These are phyloP conservation scores for Oryzias celebensis DNA, from an alignment of 2,113 vertebrate species.

Conservation along the genomic window DNA sequence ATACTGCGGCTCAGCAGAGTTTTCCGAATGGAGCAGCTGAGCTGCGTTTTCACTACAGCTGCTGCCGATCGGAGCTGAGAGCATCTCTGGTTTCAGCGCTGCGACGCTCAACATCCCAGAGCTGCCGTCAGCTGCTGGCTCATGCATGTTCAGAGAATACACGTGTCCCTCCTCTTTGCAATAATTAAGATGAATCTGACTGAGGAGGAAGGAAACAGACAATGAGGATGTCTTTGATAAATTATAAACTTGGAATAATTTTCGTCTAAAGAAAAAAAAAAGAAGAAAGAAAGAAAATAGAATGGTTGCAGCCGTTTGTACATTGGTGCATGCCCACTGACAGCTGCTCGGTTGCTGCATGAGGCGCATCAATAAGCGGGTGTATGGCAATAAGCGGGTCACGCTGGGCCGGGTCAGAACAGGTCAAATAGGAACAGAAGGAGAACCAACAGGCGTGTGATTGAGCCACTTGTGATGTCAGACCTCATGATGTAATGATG, in stretches of 20 bases:
- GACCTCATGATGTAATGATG: neutral
- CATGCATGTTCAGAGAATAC: constrained; percentile 4
- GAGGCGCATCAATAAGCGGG: constrained; percentile 24
- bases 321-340: constrained; percentile 25
- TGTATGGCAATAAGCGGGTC: constrained; percentile 21
- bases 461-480: neutral
- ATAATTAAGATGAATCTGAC: constrained; percentile 58
- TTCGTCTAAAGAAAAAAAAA: neutral
- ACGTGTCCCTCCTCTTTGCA: constrained; percentile 28
- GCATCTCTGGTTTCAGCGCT: constrained; percentile 63
- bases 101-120: constrained; percentile 39
- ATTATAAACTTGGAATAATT: neutral
- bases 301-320: neutral
- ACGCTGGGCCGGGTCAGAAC: constrained; percentile 23
- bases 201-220: constrained; percentile 49
- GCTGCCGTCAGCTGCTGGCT: constrained; percentile 55
- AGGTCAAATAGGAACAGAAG: constrained; percentile 9
- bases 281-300: too few relatives aligned
- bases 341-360: constrained; percentile 43
- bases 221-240: constrained; percentile 35
- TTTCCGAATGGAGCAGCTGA: constrained; percentile 38
- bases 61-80: constrained; percentile 51
- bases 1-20: neutral
- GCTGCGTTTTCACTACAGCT: constrained; percentile 52
- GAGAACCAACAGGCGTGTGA: neutral